A percentile compares a stretch with the other conserved stretches of the same genome.
Evolutionary conservation across 2,797 vertebrate genomes (phyloP).

Genomic region (Gymnopithys bicolor): DNA sequence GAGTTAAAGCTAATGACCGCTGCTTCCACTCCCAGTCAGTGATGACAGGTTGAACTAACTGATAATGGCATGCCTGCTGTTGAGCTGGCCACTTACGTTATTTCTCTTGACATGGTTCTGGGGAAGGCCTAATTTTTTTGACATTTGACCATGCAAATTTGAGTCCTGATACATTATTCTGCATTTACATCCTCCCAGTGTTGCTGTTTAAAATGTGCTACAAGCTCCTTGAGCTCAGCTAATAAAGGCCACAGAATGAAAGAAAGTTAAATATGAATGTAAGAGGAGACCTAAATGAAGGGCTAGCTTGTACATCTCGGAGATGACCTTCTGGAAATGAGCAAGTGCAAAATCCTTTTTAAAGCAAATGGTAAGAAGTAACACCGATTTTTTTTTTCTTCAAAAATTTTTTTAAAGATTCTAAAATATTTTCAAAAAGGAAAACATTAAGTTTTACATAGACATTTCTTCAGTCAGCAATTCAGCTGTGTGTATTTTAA

Average conservation of each 20-base stretch:
- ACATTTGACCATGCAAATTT: slow-evolving; percentile 99
- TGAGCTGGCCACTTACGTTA: slow-evolving; percentile 93
- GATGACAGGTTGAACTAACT: slow-evolving; percentile 98
- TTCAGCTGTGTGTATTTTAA: slow-evolving; percentile 58
- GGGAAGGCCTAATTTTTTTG: slow-evolving; percentile 99
- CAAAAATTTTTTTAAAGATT: slow-evolving; percentile 42
- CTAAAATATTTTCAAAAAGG: slow-evolving; percentile 62
- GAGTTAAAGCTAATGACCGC: slow-evolving; percentile 93
- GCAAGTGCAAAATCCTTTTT: slow-evolving; percentile 53
- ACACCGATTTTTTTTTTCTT: not conserved
- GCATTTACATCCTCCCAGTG: slow-evolving; percentile 94
- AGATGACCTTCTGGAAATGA: slow-evolving; percentile 78
- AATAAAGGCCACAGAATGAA: slow-evolving; percentile 88
- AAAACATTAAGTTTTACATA: slow-evolving; percentile 67
- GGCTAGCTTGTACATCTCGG: slow-evolving; percentile 73
- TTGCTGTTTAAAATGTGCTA: slow-evolving; percentile 87
- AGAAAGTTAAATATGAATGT: slow-evolving; percentile 87
- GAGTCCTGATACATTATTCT: slow-evolving; percentile 98
- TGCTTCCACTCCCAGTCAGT: slow-evolving; percentile 89
- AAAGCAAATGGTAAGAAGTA: slow-evolving; percentile 70
- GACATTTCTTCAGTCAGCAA: slow-evolving; percentile 24
- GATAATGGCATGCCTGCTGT: slow-evolving; percentile 95
- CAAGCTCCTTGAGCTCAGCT: slow-evolving; percentile 84
- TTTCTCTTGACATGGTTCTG: slow-evolving; percentile 98
- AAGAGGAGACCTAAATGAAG: slow-evolving; percentile 83